A percentile compares a stretch with the other conserved stretches of the same genome.
Evolutionary conservation across 2,797 vertebrate genomes (phyloP).

Genomic region (Tragopan temminckii): DNA sequence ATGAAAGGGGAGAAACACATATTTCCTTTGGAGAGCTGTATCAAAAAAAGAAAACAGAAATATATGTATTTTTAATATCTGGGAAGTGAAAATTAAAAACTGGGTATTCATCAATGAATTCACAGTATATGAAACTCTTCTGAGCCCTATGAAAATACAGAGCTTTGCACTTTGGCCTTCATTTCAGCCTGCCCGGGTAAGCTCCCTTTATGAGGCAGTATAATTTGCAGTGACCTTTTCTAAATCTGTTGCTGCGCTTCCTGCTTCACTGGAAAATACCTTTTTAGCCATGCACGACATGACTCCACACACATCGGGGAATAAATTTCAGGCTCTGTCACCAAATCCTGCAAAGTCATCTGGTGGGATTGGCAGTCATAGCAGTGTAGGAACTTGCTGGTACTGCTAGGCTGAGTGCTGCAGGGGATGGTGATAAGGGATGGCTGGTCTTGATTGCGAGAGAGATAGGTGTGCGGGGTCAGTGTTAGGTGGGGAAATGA

Average conservation of each 20-base stretch:
- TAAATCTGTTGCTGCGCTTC: slow-evolving; percentile 23
- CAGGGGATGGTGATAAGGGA: neutral
- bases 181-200: slow-evolving; percentile 5
- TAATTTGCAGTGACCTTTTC: slow-evolving; percentile 62
- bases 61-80: neutral
- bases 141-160: neutral
- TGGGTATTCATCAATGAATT: neutral
- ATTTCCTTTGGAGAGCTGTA: neutral
- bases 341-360: neutral
- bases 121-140: neutral
- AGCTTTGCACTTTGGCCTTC: slow-evolving; percentile 4
- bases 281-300: neutral
- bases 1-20: neutral
- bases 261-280: slow-evolving; percentile 40
- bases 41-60: neutral
- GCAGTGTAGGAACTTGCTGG: rapidly evolving
- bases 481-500: rapidly evolving
- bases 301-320: neutral
- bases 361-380: rapidly evolving
- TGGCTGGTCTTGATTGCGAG: neutral
- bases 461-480: neutral
- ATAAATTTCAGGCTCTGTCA: neutral
- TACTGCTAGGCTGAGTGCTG: neutral
- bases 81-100: neutral
- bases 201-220: slow-evolving; percentile 29